Evolutionary conservation across 1,140 invertebrate species (phyloP).

Genomic region (Solen grandis): DNA sequence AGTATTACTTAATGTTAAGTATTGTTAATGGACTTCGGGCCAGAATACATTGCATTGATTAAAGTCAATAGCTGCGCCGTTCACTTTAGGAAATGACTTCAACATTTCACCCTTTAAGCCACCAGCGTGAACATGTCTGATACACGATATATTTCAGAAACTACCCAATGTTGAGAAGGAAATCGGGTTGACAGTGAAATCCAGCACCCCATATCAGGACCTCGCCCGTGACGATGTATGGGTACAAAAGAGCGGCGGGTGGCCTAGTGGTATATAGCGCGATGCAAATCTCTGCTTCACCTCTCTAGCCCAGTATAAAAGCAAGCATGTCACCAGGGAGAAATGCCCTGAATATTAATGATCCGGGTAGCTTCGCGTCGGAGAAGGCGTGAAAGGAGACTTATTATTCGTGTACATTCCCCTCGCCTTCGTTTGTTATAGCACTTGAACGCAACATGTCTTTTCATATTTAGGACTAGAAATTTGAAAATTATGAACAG

Average conservation of each 20-base stretch:
- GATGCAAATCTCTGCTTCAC: constrained; percentile 32
- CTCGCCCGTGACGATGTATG: no score
- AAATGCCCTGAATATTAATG: constrained; percentile 44
- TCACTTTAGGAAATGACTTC: no score
- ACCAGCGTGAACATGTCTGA: no score
- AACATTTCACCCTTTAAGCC: no score
- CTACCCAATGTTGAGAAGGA: no score
- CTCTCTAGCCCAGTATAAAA: constrained; percentile 37
- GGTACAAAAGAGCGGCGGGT: constrained; percentile 36
- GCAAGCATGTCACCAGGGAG: constrained; percentile 38
- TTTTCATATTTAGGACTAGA: constrained; percentile 9
- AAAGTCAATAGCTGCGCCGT: no score
- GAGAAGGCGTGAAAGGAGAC: constrained; percentile 24
- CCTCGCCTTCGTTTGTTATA: constrained; percentile 37
- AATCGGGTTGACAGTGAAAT: no score
- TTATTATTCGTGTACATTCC: constrained; percentile 40
- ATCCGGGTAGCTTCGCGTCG: neutral
- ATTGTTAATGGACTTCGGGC: no score
- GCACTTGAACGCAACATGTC: constrained; percentile 33
- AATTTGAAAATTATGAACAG: constrained; percentile 44
- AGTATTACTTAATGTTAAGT: no score
- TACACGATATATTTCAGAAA: no score
- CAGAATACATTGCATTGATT: no score
- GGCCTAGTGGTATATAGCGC: constrained; percentile 25
- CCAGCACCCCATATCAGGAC: no score